Evolutionary conservation across 2,113 vertebrate species (phyloP).

Genomic region (Syngnathus typhle): DNA sequence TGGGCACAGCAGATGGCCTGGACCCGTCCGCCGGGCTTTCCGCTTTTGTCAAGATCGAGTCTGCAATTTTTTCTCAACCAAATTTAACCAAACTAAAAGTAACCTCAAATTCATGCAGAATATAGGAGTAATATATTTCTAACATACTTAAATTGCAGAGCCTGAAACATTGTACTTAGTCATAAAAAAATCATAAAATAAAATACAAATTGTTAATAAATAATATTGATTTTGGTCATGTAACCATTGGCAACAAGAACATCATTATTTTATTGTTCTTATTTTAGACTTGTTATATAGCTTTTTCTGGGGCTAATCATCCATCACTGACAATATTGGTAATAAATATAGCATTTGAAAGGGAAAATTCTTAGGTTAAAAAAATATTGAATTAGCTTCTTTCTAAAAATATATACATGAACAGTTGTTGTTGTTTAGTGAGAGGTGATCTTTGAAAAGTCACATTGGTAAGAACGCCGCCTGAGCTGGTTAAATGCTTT

Average conservation of each 20-base stretch:
- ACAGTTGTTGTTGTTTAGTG: neutral
- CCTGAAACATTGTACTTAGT: neutral
- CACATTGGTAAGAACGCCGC: slow-evolving; percentile 1
- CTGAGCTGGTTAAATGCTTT: slow-evolving; percentile 16
- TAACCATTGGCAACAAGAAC: neutral
- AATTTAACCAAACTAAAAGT: neutral
- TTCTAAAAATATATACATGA: slow-evolving; percentile 11
- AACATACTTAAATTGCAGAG: neutral
- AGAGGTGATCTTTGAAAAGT: slow-evolving; percentile 1
- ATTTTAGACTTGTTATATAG: neutral
- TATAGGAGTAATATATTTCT: neutral
- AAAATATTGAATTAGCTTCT: neutral
- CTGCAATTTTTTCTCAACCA: slow-evolving; percentile 8
- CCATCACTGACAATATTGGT: neutral
- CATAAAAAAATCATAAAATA: neutral
- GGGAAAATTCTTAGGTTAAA: neutral
- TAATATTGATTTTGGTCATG: neutral
- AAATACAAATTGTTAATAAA: neutral
- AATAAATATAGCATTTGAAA: neutral
- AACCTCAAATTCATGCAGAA: neutral
- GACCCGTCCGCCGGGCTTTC: slow-evolving; percentile 27
- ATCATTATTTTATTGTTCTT: neutral
- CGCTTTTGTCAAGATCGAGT: slow-evolving; percentile 18
- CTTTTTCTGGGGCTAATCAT: neutral
- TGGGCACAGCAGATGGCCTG: slow-evolving; percentile 43